Evolutionary conservation across 2,888 invertebrate genomes (phyloP).

Genomic region (Tetragnatha montana): DNA sequence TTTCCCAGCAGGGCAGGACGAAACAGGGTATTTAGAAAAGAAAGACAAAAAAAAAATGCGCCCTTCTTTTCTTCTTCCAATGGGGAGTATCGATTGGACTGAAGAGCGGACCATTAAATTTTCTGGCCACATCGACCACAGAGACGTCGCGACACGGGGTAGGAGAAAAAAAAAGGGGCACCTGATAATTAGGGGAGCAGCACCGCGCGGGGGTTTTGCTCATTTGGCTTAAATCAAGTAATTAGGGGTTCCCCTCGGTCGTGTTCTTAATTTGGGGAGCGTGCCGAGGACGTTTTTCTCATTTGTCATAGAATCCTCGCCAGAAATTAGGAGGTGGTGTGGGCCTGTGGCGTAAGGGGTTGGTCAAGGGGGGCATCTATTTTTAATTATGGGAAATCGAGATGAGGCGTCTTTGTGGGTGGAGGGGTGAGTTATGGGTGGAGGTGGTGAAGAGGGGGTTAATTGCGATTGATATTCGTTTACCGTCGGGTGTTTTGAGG

Average conservation of each 20-base stretch:
- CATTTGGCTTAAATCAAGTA: conserved; percentile 69
- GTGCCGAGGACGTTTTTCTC: conserved; percentile 62
- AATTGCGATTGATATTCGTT: no score
- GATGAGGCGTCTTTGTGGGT: neutral
- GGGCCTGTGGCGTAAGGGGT: neutral
- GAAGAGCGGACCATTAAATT: conserved; percentile 67
- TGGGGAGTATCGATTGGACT: conserved; percentile 56
- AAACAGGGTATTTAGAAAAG: conserved; percentile 37
- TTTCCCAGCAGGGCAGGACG: conserved; percentile 33
- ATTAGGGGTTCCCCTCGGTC: conserved; percentile 51
- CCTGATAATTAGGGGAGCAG: conserved; percentile 67
- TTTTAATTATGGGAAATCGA: neutral
- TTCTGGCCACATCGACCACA: conserved; percentile 66
- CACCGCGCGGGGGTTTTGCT: conserved; percentile 62
- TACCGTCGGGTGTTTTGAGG: no score
- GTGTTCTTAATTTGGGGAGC: conserved; percentile 65
- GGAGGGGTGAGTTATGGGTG: neutral
- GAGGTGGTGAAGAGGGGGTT: no score
- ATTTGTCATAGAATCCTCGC: conserved; percentile 57
- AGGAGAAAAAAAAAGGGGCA: conserved; percentile 29
- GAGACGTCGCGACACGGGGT: conserved; percentile 35
- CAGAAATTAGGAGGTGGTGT: conserved; percentile 7
- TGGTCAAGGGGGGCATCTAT: neutral
- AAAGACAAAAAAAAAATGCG: conserved; percentile 22
- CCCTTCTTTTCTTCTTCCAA: conserved; percentile 25